Evolutionary conservation across 64 coral and sea anemone species (phyloP), one percentile per base, ranked within the genome.

Genomic region (Anthopleura sola): DNA sequence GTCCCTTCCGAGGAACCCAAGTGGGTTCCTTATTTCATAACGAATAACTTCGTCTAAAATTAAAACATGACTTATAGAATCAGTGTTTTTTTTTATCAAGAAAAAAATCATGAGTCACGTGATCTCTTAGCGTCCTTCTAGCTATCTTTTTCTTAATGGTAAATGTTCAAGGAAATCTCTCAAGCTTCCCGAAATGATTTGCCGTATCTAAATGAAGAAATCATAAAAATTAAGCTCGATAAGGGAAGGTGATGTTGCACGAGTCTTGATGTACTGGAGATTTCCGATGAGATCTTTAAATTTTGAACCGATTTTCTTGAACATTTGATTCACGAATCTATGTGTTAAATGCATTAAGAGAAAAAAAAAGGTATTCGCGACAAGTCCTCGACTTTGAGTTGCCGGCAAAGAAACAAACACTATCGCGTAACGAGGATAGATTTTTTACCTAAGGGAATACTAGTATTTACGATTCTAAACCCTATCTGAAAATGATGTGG

Each of bases 121-220:
- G 29, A 71, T 32, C 66, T 31, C 24, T 32, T 28, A 34, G 1
- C 7, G 14, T 36, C n/a, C 28, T 66, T 66, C n/a, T 13, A 32
- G 13, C 66, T 16, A 71, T 71, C 28, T 32, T 26, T 62, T 32
- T 71, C 11, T 71, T 34, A 32, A 2, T 71, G 66, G 29, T 33
- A 17, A 13, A 21, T 56, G n/a, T 66, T n/a, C 11, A 66, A 66
- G n/a, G 24, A 31, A 66, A n/a, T 66, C 0, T 66, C 7, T 9
- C 8, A 14, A 71, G 66, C 66, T 71, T 71, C 66, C 66, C 14
- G 1, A 71, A 71, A 71, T 33, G 66, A 71, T 16, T 32, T 71
- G 31, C 66, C 66, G 29, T 36, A 71, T 71, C 66, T 71, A 71
- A 71, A 71, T 34, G 66, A 71, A 71, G 14, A 71, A 71, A 71